Conservation (phyloP, 2,113 vertebrate genomes). For the Smithornis capensis region DNA sequence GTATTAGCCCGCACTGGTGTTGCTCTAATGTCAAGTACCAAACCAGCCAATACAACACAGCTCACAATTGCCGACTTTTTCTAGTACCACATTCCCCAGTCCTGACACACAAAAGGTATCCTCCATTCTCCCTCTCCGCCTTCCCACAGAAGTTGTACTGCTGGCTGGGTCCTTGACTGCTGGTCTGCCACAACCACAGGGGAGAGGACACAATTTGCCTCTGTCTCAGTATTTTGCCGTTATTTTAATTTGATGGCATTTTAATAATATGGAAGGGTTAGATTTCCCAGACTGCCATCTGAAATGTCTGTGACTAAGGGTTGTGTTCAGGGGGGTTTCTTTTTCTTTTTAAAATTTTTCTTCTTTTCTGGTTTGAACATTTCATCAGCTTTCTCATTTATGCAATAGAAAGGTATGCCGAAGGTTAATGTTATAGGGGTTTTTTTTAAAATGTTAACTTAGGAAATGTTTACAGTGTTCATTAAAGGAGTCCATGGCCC, state of each 20-base stretch:
- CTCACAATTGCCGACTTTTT: not conserved
- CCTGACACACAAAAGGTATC: constrained; percentile 23
- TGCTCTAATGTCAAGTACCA: not conserved
- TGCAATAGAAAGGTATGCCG: not conserved
- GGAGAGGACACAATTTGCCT: not conserved
- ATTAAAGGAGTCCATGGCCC: not conserved
- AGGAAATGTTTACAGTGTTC: constrained; percentile 4
- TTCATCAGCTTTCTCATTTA: not conserved
- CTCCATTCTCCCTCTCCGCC: not conserved
- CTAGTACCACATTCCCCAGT: not conserved
- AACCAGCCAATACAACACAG: not conserved
- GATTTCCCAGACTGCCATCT: not conserved
- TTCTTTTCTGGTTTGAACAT: not conserved
- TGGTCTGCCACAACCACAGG: constrained; percentile 11
- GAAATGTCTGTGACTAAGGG: not conserved
- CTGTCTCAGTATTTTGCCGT: not conserved
- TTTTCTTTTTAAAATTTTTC: not conserved
- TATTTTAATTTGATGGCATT: constrained; percentile 40
- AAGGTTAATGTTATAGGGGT: not conserved
- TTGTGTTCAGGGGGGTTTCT: not conserved
- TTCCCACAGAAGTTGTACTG: not conserved
- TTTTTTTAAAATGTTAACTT: not conserved
- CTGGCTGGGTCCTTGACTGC: not conserved
- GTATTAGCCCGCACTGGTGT: not conserved
- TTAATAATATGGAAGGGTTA: constrained; percentile 37